Percentiles rank a stretch among this genome's conserved stretches.
These are phyloP conservation scores for Phaetusa simplex DNA, from an alignment of 2,113 vertebrate species.

Conservation along the genomic window DNA sequence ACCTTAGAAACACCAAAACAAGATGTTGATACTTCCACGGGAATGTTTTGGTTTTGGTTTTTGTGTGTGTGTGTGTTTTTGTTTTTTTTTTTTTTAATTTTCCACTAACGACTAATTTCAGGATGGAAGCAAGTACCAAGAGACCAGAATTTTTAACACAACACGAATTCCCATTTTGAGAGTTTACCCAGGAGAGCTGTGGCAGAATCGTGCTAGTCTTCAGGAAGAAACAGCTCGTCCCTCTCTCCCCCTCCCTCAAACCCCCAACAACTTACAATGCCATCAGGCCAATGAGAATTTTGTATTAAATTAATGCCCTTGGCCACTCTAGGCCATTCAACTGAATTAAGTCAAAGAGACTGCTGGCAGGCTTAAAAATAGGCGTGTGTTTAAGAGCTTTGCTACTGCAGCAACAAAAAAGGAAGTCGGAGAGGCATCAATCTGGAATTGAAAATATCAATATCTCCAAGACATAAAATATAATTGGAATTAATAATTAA, in stretches of 20 bases:
- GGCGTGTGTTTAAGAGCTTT: background rate
- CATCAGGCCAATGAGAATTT: background rate
- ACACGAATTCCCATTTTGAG: background rate
- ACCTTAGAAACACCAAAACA: background rate
- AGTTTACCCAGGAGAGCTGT: background rate
- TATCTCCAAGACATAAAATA: background rate
- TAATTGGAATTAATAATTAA: background rate
- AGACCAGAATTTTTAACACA: background rate
- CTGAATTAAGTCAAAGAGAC: conserved; percentile 1
- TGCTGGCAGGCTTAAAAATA: background rate
- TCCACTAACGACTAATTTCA: background rate
- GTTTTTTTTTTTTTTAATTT: background rate
- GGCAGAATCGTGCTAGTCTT: background rate
- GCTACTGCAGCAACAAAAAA: background rate
- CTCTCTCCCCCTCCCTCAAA: background rate
- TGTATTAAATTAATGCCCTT: background rate
- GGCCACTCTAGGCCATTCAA: background rate
- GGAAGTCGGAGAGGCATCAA: background rate
- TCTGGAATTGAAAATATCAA: background rate
- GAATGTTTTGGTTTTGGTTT: background rate
- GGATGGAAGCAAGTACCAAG: background rate
- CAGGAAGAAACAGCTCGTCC: background rate
- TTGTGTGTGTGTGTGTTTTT: background rate
- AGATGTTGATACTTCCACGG: background rate
- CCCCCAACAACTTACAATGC: background rate